Conservation (phyloP, 2,888 invertebrate genomes). For the Syritta pipiens region DNA sequence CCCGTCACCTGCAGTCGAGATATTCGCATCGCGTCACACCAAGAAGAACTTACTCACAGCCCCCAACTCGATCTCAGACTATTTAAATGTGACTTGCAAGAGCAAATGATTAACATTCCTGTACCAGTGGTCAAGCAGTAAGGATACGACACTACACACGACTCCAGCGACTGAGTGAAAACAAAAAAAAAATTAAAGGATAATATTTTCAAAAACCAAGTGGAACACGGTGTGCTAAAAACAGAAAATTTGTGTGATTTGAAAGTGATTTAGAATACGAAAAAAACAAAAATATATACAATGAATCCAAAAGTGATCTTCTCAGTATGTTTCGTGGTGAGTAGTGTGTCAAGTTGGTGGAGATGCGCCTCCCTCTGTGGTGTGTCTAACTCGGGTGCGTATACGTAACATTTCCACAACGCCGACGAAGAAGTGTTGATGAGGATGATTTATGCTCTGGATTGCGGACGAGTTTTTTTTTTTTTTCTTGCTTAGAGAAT, state of each 20-base stretch:
- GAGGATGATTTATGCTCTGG: conserved; percentile 37
- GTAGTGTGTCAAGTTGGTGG: conserved; percentile 43
- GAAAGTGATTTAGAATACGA: conserved; percentile 28
- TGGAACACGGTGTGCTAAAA: conserved; percentile 63
- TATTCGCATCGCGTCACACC: conserved; percentile 53
- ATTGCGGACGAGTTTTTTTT: conserved; percentile 45
- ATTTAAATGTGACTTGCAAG: conserved; percentile 74
- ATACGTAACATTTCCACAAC: conserved; percentile 61
- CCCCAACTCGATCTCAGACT: conserved; percentile 59
- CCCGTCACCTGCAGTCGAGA: conserved; percentile 55
- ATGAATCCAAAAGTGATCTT: conserved; percentile 63
- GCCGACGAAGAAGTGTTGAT: conserved; percentile 7
- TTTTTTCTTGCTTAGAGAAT: neutral
- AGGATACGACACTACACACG: conserved; percentile 72
- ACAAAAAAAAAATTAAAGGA: conserved; percentile 8
- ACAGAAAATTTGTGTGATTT: too few species aligned
- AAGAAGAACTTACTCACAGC: conserved; percentile 57
- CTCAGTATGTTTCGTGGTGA: conserved; percentile 62
- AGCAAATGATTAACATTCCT: conserved; percentile 76
- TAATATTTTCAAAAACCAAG: conserved; percentile 47
- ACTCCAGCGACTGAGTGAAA: conserved; percentile 18
- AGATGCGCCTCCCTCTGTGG: conserved; percentile 1
- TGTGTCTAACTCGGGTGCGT: conserved; percentile 43
- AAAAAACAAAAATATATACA: neutral
- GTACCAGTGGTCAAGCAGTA: conserved; percentile 76